Evolutionary conservation across 37 sponge, comb jelly and placozoan species (phyloP), one percentile per base, ranked within the genome.

Genomic region (Axinella damicornis): DNA sequence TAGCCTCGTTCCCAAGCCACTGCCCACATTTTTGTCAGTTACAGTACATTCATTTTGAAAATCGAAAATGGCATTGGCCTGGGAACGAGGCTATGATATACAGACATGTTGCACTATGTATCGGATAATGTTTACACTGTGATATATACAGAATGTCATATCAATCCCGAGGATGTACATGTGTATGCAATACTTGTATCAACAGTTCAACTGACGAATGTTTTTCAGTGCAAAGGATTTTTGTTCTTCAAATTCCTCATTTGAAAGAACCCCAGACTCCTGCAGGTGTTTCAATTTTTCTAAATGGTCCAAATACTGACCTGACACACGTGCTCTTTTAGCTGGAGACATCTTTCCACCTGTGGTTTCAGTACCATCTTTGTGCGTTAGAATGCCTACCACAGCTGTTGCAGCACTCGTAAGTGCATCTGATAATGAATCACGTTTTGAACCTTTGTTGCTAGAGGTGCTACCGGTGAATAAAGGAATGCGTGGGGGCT

Each of bases 231-330:
- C 73, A 46, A n/a, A 72, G 5, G 27, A 11, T 41, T 72, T 72
- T 46, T 72, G 73, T 41, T 72, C 73, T n/a, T 72, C 73, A 72
- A 46, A 72, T 27, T 72, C 73, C 27, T 72, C 73, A n/a, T 5
- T 4, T 5, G 73, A 46, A 46, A 72, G 73, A 20, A 72, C 53
- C 21, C 73, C 73, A 28, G 73, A 72, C 30, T 72, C 53, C 9
- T 52, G 53, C 2, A 46, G 2, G 5, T 25, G 4, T 61, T 61
- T 61, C 62, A 61, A 24, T 20, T 28, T 46, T n/a, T 72, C 73
- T 19, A 72, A 27, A 4, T 46, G 46, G 9, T 9, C 46, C 9
- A 46, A 46, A 46, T 46, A 46, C 46, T 46, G 46, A 46, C 46
- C 46, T 12, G 46, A 46, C 9, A 46, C 46, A 12, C 46, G 4